These are phyloP conservation scores for Drosophila dunni DNA, from an alignment of 1,140 invertebrate genomes.

Conservation along the genomic window DNA sequence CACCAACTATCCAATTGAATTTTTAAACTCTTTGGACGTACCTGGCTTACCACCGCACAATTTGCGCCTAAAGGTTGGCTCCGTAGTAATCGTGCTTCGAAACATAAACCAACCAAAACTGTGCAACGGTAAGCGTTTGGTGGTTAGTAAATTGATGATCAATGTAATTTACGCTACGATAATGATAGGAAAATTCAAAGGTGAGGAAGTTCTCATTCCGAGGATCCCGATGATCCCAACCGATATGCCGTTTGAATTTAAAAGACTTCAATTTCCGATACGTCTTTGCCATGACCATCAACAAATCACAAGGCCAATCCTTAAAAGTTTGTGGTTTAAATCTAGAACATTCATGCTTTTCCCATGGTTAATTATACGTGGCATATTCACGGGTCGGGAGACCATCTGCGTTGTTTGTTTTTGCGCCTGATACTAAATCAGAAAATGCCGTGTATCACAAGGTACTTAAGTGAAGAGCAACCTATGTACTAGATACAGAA, in stretches of 20 bases:
- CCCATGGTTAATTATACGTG: conserved; percentile 5
- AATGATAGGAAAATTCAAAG: conserved; percentile 9
- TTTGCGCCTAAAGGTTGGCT: too few species aligned
- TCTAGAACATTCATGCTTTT: conserved; percentile 1
- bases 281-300: conserved; percentile 7
- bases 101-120: conserved; percentile 9
- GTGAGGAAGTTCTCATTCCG: conserved; percentile 9
- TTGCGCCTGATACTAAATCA: too few species aligned
- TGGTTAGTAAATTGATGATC: too few species aligned
- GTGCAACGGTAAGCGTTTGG: too few species aligned
- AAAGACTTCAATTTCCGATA: conserved; percentile 5
- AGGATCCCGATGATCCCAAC: conserved; percentile 8
- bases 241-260: too few species aligned
- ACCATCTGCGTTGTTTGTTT: too few species aligned
- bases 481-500: too few species aligned
- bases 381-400: not conserved
- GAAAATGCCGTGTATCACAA: too few species aligned
- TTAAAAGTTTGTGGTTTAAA: conserved; percentile 5
- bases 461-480: too few species aligned
- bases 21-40: not conserved
- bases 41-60: too few species aligned
- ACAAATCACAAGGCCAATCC: conserved; percentile 7
- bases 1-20: too few species aligned
- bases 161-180: too few species aligned
- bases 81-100: not conserved